Conservation (phyloP, 2,113 vertebrate genomes). For the Aphyosemion australe region DNA sequence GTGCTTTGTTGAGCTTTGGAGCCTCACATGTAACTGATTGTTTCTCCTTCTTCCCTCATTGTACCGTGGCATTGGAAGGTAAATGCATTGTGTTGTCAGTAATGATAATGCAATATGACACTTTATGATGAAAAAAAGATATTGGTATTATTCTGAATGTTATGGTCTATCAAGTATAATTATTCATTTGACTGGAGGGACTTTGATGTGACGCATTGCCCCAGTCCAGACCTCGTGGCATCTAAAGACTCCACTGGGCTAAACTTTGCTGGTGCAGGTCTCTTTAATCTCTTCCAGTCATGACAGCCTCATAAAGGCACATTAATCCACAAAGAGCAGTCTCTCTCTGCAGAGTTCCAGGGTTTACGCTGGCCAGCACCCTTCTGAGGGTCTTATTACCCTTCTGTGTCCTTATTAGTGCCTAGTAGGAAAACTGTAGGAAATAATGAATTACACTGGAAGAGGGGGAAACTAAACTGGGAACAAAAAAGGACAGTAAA, state of each 20-base stretch:
- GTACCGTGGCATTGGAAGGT: not conserved
- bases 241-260: constrained; percentile 35
- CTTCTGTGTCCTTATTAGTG: constrained; percentile 24
- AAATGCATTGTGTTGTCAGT: not conserved
- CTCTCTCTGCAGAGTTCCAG: constrained; percentile 33
- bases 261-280: constrained; percentile 14
- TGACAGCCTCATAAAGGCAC: constrained; percentile 52
- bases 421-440: constrained; percentile 16
- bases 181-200: not conserved
- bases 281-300: constrained; percentile 46
- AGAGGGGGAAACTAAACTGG: constrained; percentile 11
- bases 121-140: not conserved
- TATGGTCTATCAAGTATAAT: no score
- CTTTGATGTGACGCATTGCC: not conserved
- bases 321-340: constrained; percentile 43
- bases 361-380: constrained; percentile 17
- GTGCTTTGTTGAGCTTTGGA: no score
- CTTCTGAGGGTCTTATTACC: constrained; percentile 30
- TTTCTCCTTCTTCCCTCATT: no score
- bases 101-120: not conserved
- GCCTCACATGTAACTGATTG: no score
- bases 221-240: constrained; percentile 7
- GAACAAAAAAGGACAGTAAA: not conserved
- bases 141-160: not conserved
- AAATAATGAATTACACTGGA: constrained; percentile 15